Evolutionary conservation across 2,888 invertebrate species (phyloP).

Genomic region (Yponomeuta malinellus): DNA sequence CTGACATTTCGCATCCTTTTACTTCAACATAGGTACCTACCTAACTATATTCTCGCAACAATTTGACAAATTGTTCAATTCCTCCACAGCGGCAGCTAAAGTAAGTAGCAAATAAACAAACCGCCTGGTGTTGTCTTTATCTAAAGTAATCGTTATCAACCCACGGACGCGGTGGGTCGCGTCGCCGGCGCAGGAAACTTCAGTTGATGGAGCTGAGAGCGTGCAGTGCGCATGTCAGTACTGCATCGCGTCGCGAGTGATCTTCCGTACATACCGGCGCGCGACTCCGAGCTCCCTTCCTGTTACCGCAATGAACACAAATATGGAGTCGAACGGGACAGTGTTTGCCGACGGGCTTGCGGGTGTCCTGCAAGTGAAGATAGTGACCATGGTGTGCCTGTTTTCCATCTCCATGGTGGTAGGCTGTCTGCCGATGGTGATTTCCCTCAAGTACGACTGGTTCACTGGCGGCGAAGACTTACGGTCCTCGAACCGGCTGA

Average conservation of each 20-base stretch:
- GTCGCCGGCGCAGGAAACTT: slow-evolving; percentile 40
- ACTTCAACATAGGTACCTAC: no score
- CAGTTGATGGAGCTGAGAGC: slow-evolving; percentile 37
- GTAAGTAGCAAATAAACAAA: slow-evolving; percentile 35
- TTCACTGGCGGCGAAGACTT: slow-evolving; percentile 60
- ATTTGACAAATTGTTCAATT: slow-evolving; percentile 5
- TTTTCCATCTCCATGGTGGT: slow-evolving; percentile 84
- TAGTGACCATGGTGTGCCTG: slow-evolving; percentile 85
- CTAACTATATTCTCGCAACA: neutral
- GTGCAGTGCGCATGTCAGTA: slow-evolving; percentile 19
- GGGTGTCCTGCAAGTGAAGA: slow-evolving; percentile 81
- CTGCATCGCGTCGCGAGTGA: neutral
- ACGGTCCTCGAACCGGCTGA: slow-evolving; percentile 66
- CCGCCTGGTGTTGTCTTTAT: slow-evolving; percentile 48
- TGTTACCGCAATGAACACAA: slow-evolving; percentile 28
- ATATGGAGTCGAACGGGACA: slow-evolving; percentile 23
- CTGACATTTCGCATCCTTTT: no score
- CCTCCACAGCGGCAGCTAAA: neutral
- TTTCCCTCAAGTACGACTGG: slow-evolving; percentile 81
- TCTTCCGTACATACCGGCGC: neutral
- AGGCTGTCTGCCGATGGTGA: slow-evolving; percentile 84
- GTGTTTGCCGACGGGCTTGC: slow-evolving; percentile 31
- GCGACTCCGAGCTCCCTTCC: slow-evolving; percentile 22
- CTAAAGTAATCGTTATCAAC: slow-evolving; percentile 61
- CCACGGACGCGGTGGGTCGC: slow-evolving; percentile 31